Percentiles rank a stretch among this genome's conserved stretches.
Evolutionary conservation across 92 coral and sea anemone species (phyloP).

Genomic region (Epizoanthus rinbou): DNA sequence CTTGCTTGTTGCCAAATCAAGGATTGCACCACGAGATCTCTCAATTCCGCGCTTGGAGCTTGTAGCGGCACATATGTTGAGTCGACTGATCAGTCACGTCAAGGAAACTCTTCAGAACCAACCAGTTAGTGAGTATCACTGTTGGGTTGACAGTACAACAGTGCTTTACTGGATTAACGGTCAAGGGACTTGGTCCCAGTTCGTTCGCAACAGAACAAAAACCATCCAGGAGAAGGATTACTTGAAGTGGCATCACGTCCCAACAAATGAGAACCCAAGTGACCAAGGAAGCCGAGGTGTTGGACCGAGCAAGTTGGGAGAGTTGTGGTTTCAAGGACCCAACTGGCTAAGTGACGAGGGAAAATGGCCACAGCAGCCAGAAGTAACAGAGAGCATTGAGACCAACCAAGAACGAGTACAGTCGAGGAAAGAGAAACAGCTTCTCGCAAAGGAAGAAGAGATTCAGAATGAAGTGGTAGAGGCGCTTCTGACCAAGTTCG

Average conservation of each 20-base stretch:
- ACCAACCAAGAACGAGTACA: slow-evolving; percentile 40
- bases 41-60: slow-evolving; percentile 64
- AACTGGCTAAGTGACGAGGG: slow-evolving; percentile 44
- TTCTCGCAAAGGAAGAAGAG: neutral
- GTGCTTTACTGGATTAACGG: slow-evolving; percentile 54
- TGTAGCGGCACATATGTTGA: slow-evolving; percentile 57
- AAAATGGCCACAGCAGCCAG: slow-evolving; percentile 63
- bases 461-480: neutral
- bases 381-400: slow-evolving; percentile 40
- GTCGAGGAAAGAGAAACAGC: slow-evolving; percentile 3
- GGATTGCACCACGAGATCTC: slow-evolving; percentile 58
- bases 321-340: slow-evolving; percentile 58
- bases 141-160: slow-evolving; percentile 60
- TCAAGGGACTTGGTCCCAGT: slow-evolving; percentile 59
- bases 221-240: slow-evolving; percentile 52
- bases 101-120: slow-evolving; percentile 42
- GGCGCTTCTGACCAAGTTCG: neutral
- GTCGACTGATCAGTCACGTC: slow-evolving; percentile 51
- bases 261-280: slow-evolving; percentile 58
- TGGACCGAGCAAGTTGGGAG: slow-evolving; percentile 39
- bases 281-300: slow-evolving; percentile 58
- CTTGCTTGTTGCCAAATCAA: slow-evolving; percentile 61
- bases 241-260: slow-evolving; percentile 58
- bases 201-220: slow-evolving; percentile 58
- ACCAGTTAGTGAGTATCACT: slow-evolving; percentile 41